Conservation (phyloP, 2,888 invertebrate species). For the Lasioglossum vierecki region DNA sequence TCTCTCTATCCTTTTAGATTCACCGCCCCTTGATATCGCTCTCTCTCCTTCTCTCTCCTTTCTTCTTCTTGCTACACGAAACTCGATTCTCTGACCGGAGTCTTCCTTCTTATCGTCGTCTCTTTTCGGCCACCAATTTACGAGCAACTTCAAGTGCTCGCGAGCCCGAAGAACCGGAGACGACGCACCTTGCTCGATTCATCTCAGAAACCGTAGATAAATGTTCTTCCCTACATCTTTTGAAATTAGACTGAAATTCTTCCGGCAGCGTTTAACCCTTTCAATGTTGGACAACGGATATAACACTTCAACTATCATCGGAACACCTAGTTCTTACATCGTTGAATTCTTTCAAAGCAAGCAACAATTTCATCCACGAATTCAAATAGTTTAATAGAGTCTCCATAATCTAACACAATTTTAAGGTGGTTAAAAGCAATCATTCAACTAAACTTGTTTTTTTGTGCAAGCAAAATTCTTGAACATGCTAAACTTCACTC, state of each 20-base stretch:
- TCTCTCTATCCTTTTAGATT: not conserved
- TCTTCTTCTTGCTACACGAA: not conserved
- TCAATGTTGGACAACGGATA: too few relatives aligned
- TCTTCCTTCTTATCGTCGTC: conserved; percentile 49
- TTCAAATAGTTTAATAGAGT: too few relatives aligned
- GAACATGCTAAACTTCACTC: too few relatives aligned
- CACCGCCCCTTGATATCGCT: not conserved
- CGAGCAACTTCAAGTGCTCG: conserved; percentile 65
- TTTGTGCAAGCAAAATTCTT: too few relatives aligned
- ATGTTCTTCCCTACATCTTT: not conserved
- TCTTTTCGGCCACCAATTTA: conserved; percentile 66
- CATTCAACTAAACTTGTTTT: too few relatives aligned
- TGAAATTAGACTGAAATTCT: not conserved
- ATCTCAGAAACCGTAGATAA: not conserved
- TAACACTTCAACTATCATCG: too few relatives aligned
- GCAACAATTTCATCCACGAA: too few relatives aligned
- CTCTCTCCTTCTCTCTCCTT: conserved; percentile 13
- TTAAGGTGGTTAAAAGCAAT: too few relatives aligned
- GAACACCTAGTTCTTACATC: too few relatives aligned
- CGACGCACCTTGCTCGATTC: not conserved
- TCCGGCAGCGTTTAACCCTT: not conserved
- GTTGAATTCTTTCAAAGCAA: too few relatives aligned
- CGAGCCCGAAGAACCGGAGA: conserved; percentile 60
- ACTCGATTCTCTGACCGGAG: conserved; percentile 36
- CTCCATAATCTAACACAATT: too few relatives aligned